phyloP scores from a whole-genome alignment of 2,888 invertebrate species.

The Blastobasis adustella region DNA sequence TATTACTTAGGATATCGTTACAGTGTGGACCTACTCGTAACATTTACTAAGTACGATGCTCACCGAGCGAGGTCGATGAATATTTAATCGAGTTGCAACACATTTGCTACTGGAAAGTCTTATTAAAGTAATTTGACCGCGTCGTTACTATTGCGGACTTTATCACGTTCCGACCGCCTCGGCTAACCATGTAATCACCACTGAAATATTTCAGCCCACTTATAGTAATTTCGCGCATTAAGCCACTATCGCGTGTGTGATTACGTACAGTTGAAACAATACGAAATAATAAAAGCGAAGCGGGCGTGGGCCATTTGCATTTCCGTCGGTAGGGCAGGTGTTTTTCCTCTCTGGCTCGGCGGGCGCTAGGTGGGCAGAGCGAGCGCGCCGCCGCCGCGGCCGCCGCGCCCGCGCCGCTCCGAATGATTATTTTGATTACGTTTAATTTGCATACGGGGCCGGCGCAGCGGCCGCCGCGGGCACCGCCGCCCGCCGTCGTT shows the following conservation, averaged over 20 bases:
- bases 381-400: slow-evolving; percentile 32
- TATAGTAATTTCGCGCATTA: slow-evolving; percentile 61
- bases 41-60: not conserved
- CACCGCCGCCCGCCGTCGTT: slow-evolving; percentile 49
- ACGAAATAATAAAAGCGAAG: slow-evolving; percentile 63
- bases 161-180: slow-evolving; percentile 36
- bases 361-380: slow-evolving; percentile 31
- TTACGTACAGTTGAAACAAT: slow-evolving; percentile 56
- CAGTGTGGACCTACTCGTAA: not conserved
- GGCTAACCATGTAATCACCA: slow-evolving; percentile 44
- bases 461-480: slow-evolving; percentile 48
- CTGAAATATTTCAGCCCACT: slow-evolving; percentile 59
- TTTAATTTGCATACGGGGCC: slow-evolving; percentile 70
- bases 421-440: slow-evolving; percentile 74
- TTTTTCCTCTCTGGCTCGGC: slow-evolving; percentile 39
- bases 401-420: slow-evolving; percentile 35
- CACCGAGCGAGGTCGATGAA: not conserved
- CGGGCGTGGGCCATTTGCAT: slow-evolving; percentile 60
- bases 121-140: slow-evolving; percentile 30
- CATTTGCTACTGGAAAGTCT: slow-evolving; percentile 23
- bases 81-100: slow-evolving; percentile 10
- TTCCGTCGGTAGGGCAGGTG: slow-evolving; percentile 43
- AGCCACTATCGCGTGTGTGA: slow-evolving; percentile 54
- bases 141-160: slow-evolving; percentile 30
- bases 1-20: too few relatives aligned